phyloP scores from a whole-genome alignment of 2,113 vertebrate genomes.

The Ginglymostoma cirratum region DNA sequence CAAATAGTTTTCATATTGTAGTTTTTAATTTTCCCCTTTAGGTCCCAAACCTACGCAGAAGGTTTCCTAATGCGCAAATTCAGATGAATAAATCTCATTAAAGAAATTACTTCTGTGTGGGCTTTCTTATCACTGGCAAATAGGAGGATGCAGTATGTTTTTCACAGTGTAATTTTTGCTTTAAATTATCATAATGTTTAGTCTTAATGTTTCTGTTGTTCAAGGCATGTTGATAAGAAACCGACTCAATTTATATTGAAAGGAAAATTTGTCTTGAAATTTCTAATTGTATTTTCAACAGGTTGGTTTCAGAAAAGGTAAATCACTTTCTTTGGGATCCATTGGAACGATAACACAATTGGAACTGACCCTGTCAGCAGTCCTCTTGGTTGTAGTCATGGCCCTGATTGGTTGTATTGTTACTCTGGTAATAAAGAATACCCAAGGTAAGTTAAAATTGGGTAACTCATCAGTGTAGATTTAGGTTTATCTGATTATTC shows the following conservation, averaged over 20 bases:
- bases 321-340: constrained; percentile 53
- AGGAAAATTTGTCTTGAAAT: not conserved
- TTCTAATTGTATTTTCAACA: constrained; percentile 44
- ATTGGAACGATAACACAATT: constrained; percentile 67
- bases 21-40: not conserved
- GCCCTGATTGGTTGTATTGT: constrained; percentile 70
- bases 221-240: not conserved
- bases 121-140: not conserved
- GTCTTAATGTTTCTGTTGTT: not conserved
- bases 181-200: not conserved
- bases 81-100: not conserved
- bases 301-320: constrained; percentile 82
- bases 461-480: not conserved
- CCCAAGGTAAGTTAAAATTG: constrained; percentile 56
- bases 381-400: constrained; percentile 66
- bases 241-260: not conserved
- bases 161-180: not conserved
- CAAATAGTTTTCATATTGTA: not conserved
- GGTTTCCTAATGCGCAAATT: not conserved
- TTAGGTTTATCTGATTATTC: not conserved
- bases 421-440: constrained; percentile 70
- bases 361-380: constrained; percentile 68
- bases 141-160: not conserved
- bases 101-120: not conserved
- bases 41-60: not conserved